These are phyloP conservation scores for Proales similis DNA, from an alignment of 1,140 invertebrate species.

Conservation along the genomic window DNA sequence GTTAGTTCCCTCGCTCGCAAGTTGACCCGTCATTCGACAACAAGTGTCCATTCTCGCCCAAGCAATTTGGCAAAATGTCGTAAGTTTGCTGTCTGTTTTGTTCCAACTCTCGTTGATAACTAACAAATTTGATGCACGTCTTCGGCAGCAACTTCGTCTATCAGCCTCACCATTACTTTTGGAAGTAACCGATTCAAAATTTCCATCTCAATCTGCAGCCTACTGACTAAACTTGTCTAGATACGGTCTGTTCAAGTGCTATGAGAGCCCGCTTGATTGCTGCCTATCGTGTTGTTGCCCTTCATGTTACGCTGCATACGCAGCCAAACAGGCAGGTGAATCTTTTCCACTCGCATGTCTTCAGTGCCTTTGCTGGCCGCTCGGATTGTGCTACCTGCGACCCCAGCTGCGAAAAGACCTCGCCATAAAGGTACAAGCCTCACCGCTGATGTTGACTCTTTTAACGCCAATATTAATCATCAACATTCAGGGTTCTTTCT, in stretches of 20 bases:
- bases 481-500: neutral
- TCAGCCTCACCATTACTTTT: too few relatives aligned
- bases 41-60: too few relatives aligned
- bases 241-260: slow-evolving; percentile 34
- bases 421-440: slow-evolving; percentile 5
- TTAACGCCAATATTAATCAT: neutral
- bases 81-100: too few relatives aligned
- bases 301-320: slow-evolving; percentile 24
- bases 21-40: too few relatives aligned
- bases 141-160: too few relatives aligned
- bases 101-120: too few relatives aligned
- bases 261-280: slow-evolving; percentile 26
- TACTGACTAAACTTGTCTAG: too few relatives aligned
- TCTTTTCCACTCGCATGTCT: neutral
- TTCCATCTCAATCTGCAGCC: too few relatives aligned
- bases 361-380: slow-evolving; percentile 19
- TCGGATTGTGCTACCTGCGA: slow-evolving; percentile 19
- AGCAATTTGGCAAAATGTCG: too few relatives aligned
- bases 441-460: neutral
- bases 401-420: slow-evolving; percentile 16
- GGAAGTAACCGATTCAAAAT: too few relatives aligned
- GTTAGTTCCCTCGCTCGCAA: too few relatives aligned
- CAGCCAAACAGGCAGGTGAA: slow-evolving; percentile 17
- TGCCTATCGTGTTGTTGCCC: slow-evolving; percentile 9
- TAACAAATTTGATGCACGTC: too few relatives aligned